phyloP scores from a whole-genome alignment of 2,113 vertebrate genomes.

The Agelaius phoeniceus region DNA sequence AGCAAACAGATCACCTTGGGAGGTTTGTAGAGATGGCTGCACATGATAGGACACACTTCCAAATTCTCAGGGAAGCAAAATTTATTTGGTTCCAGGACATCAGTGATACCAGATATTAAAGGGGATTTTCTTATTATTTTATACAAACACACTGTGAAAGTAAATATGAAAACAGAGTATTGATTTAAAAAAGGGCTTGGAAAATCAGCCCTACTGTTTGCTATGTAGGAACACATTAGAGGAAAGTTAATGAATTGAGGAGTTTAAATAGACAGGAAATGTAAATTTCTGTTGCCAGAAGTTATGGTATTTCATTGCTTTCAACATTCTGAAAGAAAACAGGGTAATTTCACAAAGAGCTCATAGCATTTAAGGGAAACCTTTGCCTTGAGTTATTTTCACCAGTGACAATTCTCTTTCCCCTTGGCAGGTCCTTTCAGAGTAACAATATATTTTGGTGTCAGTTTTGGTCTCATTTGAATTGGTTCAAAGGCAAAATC shows the following conservation, averaged over 20 bases:
- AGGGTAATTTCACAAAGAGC: not conserved
- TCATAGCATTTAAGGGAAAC: not conserved
- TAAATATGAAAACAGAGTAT: not conserved
- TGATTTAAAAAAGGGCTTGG: not conserved
- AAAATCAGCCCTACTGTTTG: not conserved
- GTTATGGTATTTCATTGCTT: not conserved
- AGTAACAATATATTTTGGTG: not conserved
- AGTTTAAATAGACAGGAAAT: not conserved
- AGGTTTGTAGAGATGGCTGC: not conserved
- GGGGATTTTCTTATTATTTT: not conserved
- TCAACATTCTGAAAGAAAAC: not conserved
- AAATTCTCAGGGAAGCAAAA: not conserved
- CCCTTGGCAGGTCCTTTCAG: not conserved
- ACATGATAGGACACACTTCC: not conserved
- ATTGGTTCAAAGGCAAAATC: not conserved
- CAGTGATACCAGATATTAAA: not conserved
- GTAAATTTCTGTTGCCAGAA: not conserved
- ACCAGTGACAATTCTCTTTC: not conserved
- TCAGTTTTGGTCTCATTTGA: not conserved
- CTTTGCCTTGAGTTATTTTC: not conserved
- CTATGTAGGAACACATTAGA: not conserved
- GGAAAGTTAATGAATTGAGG: not conserved
- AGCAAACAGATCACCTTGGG: not conserved
- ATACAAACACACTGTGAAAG: not conserved
- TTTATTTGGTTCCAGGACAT: not conserved